Base-by-base conservation (phyloP, 1,140 invertebrate genomes). In the Drosophila subobscura region DNA sequence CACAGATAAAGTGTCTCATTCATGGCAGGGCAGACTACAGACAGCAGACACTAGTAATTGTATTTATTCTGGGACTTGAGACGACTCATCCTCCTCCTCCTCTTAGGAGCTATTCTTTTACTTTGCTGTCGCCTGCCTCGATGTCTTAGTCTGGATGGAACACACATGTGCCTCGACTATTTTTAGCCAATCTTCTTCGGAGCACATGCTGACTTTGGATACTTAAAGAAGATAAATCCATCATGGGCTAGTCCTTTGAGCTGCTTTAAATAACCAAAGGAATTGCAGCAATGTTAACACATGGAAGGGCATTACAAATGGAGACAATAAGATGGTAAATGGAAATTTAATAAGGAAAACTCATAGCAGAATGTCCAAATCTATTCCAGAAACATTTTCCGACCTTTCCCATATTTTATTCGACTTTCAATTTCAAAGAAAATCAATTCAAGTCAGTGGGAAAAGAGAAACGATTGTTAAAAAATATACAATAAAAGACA, bases 1-100 rank as follows among this genome's bases (percentile, higher is more conserved):
- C 10, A 37, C 41, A 79, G 76, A 84, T 83, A 50, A 50, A 40
- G 23, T 22, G 23, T 22, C 71, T 71, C 67, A 71, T 71, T 71
- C 67, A 71, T 71, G 41, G 23, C 33, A 33, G 29, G 46, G 37
- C 50, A 47, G 58, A 51, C 46, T 54, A 33, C 63, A 66, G 59
- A 64, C 63, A 25, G 27, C 14, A 45, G 22, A 5, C 45, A 47
- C 50, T 55, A 14, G 8, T 27, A n/a, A 44, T 23, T 27, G 16
- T 46, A 23, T 71, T 46, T 71, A 71, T 68, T 68, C 55, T 56
- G 1, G 50, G 63, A 49, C n/a, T 14, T 7, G 20, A 33, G 47
- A 1, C 8, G 8, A 33, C 29, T 10, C 3, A 8, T 33, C 7
- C 4, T 20, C 0, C 33, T 68, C 65, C 66, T 68, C 47, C 50